Evolutionary conservation across 1,140 invertebrate genomes (phyloP), one percentile per base, ranked within the genome.

Genomic region (Aphaenogaster ashmeadi): DNA sequence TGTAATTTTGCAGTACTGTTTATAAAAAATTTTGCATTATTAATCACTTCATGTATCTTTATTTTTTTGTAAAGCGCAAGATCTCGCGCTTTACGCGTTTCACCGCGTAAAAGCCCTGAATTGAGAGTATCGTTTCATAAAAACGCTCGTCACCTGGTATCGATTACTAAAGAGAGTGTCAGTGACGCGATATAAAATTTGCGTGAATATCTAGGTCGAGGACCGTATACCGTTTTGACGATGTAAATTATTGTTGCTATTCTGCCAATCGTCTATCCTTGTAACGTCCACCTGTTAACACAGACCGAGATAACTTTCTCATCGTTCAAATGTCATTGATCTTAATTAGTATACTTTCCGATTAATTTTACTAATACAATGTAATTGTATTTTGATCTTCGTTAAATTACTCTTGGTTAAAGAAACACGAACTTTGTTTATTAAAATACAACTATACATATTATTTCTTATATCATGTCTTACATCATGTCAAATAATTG

Each of bases 151-250:
- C 33, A 27, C 2, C 6, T 5, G 56, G 9, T 74, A 38, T 62
- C 15, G 52, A 56, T 87, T 67, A 50, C n/a, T 27, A 64, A 87
- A 81, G 27, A 27, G 27, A 27, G 58, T 41, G 41, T 36, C n/a
- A 52, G 56, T 44, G 4, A 67, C 56, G 58, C 38, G 56, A 74
- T 71, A 47, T 15, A 77, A 60, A 83, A 78, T 77, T 44, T 47
- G 66, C 60, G 79, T 85, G 60, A 60, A 69, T 88, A 80, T 92
- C 56, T 91, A 67, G 91, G 90, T 91, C 80, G 89, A 89, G 69
- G 67, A 88, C 15, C 41, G 27, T 21, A 56, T 33, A 15, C n/a
- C 15, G 38, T 74, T 44, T 47, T 27, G n/a, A 15, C 15, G 11
- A 87, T 69, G 77, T 74, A 72, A 91, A 91, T 89, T 67, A 90